Percentiles rank a stretch among this genome's conserved stretches.
phyloP scores from a whole-genome alignment of 2,888 invertebrate genomes.

The Achlya flavicornis region DNA sequence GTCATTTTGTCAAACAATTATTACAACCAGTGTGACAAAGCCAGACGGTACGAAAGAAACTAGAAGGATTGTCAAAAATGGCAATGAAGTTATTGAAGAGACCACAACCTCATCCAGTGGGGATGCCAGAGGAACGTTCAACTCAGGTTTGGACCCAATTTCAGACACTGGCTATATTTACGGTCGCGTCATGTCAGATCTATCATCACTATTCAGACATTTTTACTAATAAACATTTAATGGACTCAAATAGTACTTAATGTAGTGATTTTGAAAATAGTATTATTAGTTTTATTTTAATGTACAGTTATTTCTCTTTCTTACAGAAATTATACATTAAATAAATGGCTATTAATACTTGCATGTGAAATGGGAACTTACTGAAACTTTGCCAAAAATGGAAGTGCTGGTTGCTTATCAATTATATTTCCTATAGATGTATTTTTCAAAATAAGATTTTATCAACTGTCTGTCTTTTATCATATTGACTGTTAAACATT shows the following conservation, averaged over 20 bases:
- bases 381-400: slow-evolving; percentile 14
- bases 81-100: slow-evolving; percentile 71
- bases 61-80: slow-evolving; percentile 69
- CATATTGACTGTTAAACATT: too few relatives aligned
- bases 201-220: slow-evolving; percentile 66
- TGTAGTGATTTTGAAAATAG: slow-evolving; percentile 22
- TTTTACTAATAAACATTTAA: slow-evolving; percentile 50
- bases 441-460: background rate
- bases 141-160: slow-evolving; percentile 52
- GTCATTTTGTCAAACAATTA: slow-evolving; percentile 73
- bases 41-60: slow-evolving; percentile 74
- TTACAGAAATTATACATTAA: background rate
- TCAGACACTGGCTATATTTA: slow-evolving; percentile 52
- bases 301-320: slow-evolving; percentile 16
- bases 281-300: background rate
- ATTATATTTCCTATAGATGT: background rate
- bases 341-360: slow-evolving; percentile 14
- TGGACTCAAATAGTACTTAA: slow-evolving; percentile 17
- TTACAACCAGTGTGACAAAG: slow-evolving; percentile 73
- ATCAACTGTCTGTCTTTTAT: background rate
- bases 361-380: slow-evolving; percentile 25
- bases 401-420: slow-evolving; percentile 2
- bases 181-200: slow-evolving; percentile 52
- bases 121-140: slow-evolving; percentile 40
- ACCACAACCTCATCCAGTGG: slow-evolving; percentile 53